A percentile compares a stretch with the other conserved stretches of the same genome.
These are phyloP conservation scores for Phaetusa simplex DNA, from an alignment of 2,113 vertebrate genomes.

Conservation along the genomic window DNA sequence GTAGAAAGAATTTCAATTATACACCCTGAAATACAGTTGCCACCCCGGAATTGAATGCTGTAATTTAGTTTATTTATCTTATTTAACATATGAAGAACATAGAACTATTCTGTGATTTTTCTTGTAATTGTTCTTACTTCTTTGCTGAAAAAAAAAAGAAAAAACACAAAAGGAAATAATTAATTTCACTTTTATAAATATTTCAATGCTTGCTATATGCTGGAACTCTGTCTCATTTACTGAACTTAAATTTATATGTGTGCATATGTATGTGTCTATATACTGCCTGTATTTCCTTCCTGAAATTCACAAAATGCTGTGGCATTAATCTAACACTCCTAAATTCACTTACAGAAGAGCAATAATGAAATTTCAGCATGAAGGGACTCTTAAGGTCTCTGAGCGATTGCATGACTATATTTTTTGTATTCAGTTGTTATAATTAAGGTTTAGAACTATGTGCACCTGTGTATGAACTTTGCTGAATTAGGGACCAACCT, in stretches of 20 bases:
- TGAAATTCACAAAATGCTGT: neutral
- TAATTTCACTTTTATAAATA: neutral
- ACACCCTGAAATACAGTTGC: neutral
- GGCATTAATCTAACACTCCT: neutral
- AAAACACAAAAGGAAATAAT: neutral
- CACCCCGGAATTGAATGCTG: neutral
- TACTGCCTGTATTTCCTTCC: neutral
- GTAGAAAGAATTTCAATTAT: neutral
- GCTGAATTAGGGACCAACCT: neutral
- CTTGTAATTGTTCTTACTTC: neutral
- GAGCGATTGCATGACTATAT: accelerated
- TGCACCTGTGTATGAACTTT: neutral
- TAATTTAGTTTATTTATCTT: neutral
- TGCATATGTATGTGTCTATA: neutral
- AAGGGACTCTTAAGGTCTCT: neutral
- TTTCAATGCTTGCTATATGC: neutral
- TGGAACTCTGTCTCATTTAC: neutral
- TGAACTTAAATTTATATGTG: neutral
- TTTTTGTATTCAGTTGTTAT: neutral
- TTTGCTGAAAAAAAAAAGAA: neutral
- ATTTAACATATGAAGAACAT: neutral
- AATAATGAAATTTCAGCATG: neutral
- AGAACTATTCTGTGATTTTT: neutral
- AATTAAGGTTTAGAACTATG: neutral
- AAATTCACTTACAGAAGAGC: neutral